Base-by-base conservation (phyloP, 2,113 vertebrate genomes). In the Asarcornis scutulata region DNA sequence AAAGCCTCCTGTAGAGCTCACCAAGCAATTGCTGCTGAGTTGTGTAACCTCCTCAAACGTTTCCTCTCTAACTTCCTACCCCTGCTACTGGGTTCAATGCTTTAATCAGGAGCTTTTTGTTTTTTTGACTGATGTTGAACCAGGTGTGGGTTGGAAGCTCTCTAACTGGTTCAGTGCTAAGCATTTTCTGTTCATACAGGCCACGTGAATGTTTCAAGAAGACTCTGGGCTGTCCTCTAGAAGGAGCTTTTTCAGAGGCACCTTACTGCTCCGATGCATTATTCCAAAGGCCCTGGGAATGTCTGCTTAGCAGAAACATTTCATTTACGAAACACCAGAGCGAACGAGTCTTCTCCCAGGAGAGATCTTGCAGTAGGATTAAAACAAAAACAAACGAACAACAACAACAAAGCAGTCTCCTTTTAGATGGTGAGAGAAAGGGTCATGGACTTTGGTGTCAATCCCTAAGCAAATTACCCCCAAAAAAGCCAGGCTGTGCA, bases 321-420 rank as follows among this genome's bases (percentile, higher is more conserved):
- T 64, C 66, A 31, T 56, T 46, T 40, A 32, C 9, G 26, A 63
- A 68, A 11, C n/a, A 56, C 32, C 17, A 13, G 25, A 71, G 4
- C 77, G 38, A 50, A 46, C 56, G 17, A 81, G 1, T 71, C 20
- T n/a, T 79, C 52, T 75, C 84, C 26, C 14, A 72, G 56, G 88
- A 62, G 56, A 75, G 16, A 9, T 31, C 17, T 40, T 60, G 23
- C 52, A n/a, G 27, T 26, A 52, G 46, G 7, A 42, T 71, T 2
- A 0, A 7, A 55, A 48, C 46, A 38, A 5, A 15, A 9, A 13
- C 8, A 38, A 42, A 31, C 0, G 31, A 38, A 31, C 0, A 34
- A 38, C 20, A 48, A 5, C 46, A 48, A 48, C 46, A 50, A 52
- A 52, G 50, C 50, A 25, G 12, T 5, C 48, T 68, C 25, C 8